Evolutionary conservation across 2,113 vertebrate species (phyloP).

Genomic region (Ptilonorhynchus violaceus): DNA sequence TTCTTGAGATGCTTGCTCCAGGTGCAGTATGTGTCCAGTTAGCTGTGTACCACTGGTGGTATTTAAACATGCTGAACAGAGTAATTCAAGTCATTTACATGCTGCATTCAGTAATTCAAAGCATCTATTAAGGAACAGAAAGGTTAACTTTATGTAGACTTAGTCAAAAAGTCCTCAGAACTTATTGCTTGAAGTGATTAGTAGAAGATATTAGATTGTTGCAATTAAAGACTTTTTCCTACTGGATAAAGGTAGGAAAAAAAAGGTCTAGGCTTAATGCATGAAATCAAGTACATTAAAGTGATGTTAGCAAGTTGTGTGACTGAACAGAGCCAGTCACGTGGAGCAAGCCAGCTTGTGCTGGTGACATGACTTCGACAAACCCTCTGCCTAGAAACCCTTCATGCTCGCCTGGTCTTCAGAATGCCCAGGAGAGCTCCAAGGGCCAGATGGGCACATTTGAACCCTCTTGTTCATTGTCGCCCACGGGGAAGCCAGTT

Average conservation of each 20-base stretch:
- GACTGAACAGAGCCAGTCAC: neutral
- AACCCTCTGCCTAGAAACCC: fast-evolving
- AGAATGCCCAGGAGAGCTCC: neutral
- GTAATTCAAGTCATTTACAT: neutral
- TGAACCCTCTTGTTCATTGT: neutral
- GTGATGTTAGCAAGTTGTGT: neutral
- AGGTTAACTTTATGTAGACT: neutral
- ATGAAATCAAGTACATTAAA: neutral
- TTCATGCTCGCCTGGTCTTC: neutral
- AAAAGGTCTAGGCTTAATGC: neutral
- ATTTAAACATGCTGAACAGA: neutral
- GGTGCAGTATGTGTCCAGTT: neutral
- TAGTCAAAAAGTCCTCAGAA: neutral
- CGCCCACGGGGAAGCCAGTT: neutral
- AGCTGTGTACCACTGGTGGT: neutral
- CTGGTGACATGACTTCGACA: neutral
- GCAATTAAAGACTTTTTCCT: neutral
- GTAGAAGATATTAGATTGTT: neutral
- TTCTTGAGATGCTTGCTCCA: neutral
- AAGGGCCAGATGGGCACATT: neutral
- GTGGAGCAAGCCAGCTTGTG: neutral
- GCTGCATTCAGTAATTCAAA: neutral
- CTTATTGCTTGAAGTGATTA: neutral
- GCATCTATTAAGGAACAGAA: neutral
- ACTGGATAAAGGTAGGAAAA: neutral